Base-by-base conservation (phyloP, 1,140 invertebrate species). In the Leptinotarsa texana region DNA sequence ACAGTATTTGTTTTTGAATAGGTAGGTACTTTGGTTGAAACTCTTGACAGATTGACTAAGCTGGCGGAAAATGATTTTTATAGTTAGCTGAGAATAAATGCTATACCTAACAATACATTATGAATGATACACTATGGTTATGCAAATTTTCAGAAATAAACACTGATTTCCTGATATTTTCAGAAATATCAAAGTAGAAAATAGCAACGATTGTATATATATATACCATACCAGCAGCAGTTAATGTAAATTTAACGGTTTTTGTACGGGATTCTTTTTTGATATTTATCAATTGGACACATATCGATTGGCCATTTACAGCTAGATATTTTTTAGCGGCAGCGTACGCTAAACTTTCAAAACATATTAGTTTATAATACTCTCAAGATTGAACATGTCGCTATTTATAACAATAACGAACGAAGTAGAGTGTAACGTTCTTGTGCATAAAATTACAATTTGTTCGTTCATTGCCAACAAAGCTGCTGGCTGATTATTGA, bases 331-430 rank as follows among this genome's bases (percentile, higher is more conserved):
- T 57, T n/a, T 1, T 2, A 33, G 33, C 8, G 33, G 27, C 27
- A 57, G 51, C 51, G 51, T 57, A 17, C 13, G 11, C n/a, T 57
- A 17, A 57, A 57, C 51, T 57, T 57, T 57, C 51, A 57, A 57
- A 57, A 57, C 51, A 57, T 18, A 57, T n/a, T 57, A 57, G 51
- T 57, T 57, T n/a, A 57, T 17, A 15, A 57, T 57, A n/a, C 51
- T 57, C 6, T 18, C n/a, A 57, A 57, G 51, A 18, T 18, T 18
- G 51, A 57, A 57, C 51, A 15, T 57, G 51, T 57, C 51, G n/a
- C 51, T 57, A 57, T 57, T 57, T 57, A 57, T 57, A 57, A 57
- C 51, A 57, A 57, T 57, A 57, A 57, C 51, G 51, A 57, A 57
- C 51, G 4, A 57, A 57, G 13, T 57, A 57, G 51, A 57, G 51